Evolutionary conservation across 2,797 vertebrate species (phyloP).

Genomic region (Etheostoma nigrum): DNA sequence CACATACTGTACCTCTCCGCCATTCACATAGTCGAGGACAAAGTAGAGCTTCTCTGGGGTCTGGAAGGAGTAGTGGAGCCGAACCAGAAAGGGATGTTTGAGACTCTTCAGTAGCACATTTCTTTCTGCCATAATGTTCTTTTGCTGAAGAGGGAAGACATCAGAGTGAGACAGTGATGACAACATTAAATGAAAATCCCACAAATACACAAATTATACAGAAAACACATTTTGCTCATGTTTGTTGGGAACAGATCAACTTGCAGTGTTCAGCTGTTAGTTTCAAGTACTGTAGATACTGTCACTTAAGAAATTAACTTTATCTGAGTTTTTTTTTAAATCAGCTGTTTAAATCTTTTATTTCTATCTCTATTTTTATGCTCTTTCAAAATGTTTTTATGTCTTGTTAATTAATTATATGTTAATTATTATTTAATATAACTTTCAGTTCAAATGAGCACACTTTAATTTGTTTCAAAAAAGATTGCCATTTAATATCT

Average conservation of each 20-base stretch:
- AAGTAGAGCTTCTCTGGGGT: constrained; percentile 98
- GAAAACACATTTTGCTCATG: not conserved
- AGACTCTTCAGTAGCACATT: constrained; percentile 96
- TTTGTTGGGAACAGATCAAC: not conserved
- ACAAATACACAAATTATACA: not conserved
- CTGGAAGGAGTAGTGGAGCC: constrained; percentile 97
- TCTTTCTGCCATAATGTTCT: constrained; percentile 98
- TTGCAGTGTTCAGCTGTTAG: not conserved
- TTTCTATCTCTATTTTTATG: not conserved
- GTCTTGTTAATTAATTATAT: no score
- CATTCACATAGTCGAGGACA: constrained; percentile 97
- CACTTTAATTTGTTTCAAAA: not conserved
- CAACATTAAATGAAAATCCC: not conserved
- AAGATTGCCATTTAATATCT: not conserved
- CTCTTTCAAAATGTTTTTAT: not conserved
- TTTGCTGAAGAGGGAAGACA: constrained; percentile 86
- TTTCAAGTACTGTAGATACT: not conserved
- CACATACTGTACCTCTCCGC: constrained; percentile 90
- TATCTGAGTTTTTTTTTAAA: not conserved
- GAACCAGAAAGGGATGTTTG: constrained; percentile 94
- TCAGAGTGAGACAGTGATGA: not conserved
- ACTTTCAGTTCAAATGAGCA: not conserved
- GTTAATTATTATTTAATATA: not conserved
- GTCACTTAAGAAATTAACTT: not conserved
- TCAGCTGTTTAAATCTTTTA: not conserved